phyloP scores from a whole-genome alignment of 2,888 invertebrate species.

The Epinotia bilunana region DNA sequence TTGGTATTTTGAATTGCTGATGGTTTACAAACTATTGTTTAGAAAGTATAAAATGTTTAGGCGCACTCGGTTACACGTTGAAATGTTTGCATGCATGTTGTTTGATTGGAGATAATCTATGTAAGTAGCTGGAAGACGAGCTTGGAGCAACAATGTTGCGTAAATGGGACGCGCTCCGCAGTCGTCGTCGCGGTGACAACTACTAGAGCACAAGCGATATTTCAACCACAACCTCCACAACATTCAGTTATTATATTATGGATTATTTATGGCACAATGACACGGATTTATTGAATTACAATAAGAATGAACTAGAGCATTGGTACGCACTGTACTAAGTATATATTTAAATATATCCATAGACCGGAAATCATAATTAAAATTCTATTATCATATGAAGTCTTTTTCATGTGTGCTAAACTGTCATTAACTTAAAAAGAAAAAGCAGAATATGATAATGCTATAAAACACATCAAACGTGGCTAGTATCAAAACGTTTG shows the following conservation, averaged over 20 bases:
- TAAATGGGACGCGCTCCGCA: conserved; percentile 64
- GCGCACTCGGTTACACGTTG: neutral
- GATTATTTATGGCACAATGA: neutral
- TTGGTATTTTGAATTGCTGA: conserved; percentile 18
- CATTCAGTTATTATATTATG: conserved; percentile 26
- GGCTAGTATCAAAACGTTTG: conserved; percentile 69
- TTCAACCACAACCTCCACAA: conserved; percentile 50
- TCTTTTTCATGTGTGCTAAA: conserved; percentile 8
- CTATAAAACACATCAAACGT: conserved; percentile 75
- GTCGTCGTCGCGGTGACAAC: conserved; percentile 53
- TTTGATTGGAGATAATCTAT: conserved; percentile 29
- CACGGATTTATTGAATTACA: neutral
- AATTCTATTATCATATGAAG: conserved; percentile 8
- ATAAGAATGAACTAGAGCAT: neutral
- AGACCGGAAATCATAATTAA: conserved; percentile 5
- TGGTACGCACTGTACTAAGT: neutral
- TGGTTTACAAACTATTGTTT: conserved; percentile 18
- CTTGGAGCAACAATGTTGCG: conserved; percentile 58
- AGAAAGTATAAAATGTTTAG: conserved; percentile 8
- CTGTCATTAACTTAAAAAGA: conserved; percentile 43
- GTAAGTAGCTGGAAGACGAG: conserved; percentile 37
- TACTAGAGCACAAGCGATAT: conserved; percentile 48
- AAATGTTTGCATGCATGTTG: conserved; percentile 35
- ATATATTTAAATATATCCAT: neutral
- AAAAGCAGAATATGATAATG: conserved; percentile 52